These are phyloP conservation scores for Cyclargus thomasi DNA, from an alignment of 1,140 invertebrate genomes.

Conservation along the genomic window DNA sequence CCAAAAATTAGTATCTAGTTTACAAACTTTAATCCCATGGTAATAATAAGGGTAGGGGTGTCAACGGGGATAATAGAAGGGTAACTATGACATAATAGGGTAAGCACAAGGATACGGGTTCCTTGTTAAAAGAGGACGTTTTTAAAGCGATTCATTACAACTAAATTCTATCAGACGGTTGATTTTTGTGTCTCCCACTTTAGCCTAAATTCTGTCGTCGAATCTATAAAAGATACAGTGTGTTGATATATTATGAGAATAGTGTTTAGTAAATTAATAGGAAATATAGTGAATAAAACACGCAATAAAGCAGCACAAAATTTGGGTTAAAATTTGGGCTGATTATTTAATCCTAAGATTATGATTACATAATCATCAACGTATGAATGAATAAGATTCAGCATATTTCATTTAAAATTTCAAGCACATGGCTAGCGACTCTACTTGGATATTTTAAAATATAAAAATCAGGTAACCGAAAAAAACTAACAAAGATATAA, in stretches of 20 bases:
- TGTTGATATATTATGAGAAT: too few species aligned
- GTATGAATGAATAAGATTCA: too few species aligned
- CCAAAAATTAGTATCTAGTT: neutral
- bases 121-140: neutral
- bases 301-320: too few species aligned
- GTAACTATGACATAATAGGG: slow-evolving; percentile 1
- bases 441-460: neutral
- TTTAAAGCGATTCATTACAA: neutral
- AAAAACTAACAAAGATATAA: neutral
- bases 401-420: too few species aligned
- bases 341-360: too few species aligned
- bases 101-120: neutral
- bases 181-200: neutral
- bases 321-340: too few species aligned
- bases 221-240: too few species aligned
- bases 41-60: neutral
- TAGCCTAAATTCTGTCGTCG: too few species aligned
- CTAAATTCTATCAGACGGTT: neutral
- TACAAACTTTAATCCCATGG: neutral
- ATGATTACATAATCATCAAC: too few species aligned
- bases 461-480: neutral
- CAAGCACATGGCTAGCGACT: too few species aligned
- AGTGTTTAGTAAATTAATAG: too few species aligned
- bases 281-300: too few species aligned
- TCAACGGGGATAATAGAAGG: neutral